Base-by-base conservation (phyloP, 2,888 invertebrate genomes). In the Scaptomyza parva region DNA sequence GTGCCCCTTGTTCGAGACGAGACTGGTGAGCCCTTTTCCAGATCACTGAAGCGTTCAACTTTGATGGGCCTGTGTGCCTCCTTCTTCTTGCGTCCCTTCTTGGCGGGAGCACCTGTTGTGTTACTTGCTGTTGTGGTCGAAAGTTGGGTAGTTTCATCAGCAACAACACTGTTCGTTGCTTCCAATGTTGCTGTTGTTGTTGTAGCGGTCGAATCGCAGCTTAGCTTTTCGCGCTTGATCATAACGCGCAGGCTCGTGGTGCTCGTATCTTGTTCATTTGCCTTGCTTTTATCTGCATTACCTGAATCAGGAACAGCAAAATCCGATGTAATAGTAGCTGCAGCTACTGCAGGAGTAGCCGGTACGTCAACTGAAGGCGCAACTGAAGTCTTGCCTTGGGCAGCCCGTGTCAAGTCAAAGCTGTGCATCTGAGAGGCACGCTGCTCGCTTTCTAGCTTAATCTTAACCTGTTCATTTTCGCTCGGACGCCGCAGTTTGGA, bases 11-110 rank as follows among this genome's bases (percentile, higher is more conserved):
- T 90, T 1, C 90, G 88, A 3, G 89, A 80, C 0, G 90, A 64
- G 1, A 90, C 70, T 0, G 88, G 80, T 8, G 69, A 65, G 3
- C 39, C 40, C 11, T 63, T 71, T 28, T 80, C 88, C 6, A 90
- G 20, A 22, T 86, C 83, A 50, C 90, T 91, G 1, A 90, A 81
- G 2, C 90, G 88, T 74, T 91, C 91, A 14, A 91, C 85, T 60
- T 91, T 91, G 11, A 91, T 91, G 2, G 90, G 91, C 4, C 76
- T 77, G 39, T 79, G 86, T 0, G 51, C 53, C 24, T 82, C 79
- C 44, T 90, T 90, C 63, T 89, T 90, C 41, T 89, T 90, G 17
- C 86, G 88, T 0, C 48, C 33, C 28, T 86, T 89, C 44, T 87
- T 91, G 2, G 59, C 26, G 1, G 59, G 35, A 7, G 12, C 43